These are phyloP conservation scores for Poecilia picta DNA, from an alignment of 2,797 vertebrate species.

Conservation along the genomic window DNA sequence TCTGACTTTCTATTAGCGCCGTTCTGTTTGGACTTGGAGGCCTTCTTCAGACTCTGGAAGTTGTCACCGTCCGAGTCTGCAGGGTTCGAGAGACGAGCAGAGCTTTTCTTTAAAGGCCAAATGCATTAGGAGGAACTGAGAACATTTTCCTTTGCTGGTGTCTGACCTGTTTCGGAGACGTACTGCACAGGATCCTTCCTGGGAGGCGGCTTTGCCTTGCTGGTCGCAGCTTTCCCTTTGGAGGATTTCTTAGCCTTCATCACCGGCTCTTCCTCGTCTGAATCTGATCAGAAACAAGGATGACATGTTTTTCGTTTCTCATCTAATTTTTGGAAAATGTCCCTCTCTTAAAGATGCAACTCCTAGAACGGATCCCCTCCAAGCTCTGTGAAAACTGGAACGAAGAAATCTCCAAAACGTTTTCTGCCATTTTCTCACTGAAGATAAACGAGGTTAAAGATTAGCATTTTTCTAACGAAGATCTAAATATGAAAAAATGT, in stretches of 20 bases:
- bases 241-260: slow-evolving; percentile 83
- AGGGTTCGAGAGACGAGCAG: background rate
- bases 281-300: slow-evolving; percentile 78
- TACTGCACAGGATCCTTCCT: slow-evolving; percentile 88
- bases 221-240: slow-evolving; percentile 72
- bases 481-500: background rate
- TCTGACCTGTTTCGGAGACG: slow-evolving; percentile 94
- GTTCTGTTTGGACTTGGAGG: slow-evolving; percentile 84
- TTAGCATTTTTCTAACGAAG: background rate
- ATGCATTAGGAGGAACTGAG: background rate
- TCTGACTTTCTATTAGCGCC: slow-evolving; percentile 44
- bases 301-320: background rate
- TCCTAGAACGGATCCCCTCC: background rate
- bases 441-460: background rate
- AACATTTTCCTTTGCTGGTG: background rate
- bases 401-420: background rate
- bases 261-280: slow-evolving; percentile 82
- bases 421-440: background rate
- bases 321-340: background rate
- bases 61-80: slow-evolving; percentile 91
- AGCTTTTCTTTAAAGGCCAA: background rate
- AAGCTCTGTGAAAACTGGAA: background rate
- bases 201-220: slow-evolving; percentile 66
- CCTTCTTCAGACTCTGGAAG: slow-evolving; percentile 81
- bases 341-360: background rate